Percentiles rank a stretch among this genome's conserved stretches.
phyloP scores from a whole-genome alignment of 2,888 invertebrate species.

The Pharmacophagus antenor region DNA sequence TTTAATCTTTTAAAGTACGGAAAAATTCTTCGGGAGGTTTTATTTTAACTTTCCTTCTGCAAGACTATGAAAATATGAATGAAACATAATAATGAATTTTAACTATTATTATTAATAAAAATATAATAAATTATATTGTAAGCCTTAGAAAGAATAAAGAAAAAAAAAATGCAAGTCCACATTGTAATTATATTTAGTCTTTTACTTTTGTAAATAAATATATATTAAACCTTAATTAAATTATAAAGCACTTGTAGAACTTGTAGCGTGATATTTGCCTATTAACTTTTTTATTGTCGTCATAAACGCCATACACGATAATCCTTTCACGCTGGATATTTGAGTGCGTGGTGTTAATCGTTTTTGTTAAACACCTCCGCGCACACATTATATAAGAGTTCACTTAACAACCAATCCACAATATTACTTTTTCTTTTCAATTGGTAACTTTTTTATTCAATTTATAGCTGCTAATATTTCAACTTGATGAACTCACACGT shows the following conservation, averaged over 20 bases:
- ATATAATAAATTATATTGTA: background rate
- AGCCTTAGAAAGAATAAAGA: background rate
- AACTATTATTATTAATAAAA: no score
- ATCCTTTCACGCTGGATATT: constrained; percentile 26
- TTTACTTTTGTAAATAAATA: background rate
- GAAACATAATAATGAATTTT: no score
- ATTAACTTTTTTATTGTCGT: constrained; percentile 16
- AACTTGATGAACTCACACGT: no score
- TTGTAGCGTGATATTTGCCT: constrained; percentile 22
- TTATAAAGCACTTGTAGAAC: constrained; percentile 16
- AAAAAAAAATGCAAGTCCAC: background rate
- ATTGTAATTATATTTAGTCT: background rate
- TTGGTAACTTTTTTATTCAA: background rate
- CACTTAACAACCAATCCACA: background rate
- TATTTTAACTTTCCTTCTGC: no score
- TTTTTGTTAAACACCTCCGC: constrained; percentile 24
- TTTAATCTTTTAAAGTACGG: no score
- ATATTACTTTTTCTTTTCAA: background rate
- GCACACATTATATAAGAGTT: constrained; percentile 15
- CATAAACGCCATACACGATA: constrained; percentile 20
- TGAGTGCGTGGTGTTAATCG: constrained; percentile 23
- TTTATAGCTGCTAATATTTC: no score
- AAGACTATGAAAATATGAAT: no score
- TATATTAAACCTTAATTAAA: background rate
- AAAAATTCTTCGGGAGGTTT: no score